Evolutionary conservation across 2,797 vertebrate species (phyloP), one percentile per base, ranked within the genome.

Genomic region (Cirrhinus mrigala): DNA sequence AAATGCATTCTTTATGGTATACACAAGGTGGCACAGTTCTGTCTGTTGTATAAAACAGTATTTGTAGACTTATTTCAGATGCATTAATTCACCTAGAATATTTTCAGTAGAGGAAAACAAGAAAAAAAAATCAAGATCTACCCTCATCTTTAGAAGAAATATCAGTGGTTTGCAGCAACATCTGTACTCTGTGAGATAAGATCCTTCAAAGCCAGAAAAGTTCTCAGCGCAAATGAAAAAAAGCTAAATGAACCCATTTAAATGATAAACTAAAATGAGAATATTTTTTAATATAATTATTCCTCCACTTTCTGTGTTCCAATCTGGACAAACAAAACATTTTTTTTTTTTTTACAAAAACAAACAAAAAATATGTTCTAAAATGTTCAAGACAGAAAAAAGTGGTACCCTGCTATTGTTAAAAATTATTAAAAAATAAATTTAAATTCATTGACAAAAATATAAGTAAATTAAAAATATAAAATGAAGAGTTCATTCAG

Each of bases 111-210:
- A 48, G 60, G 22, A 66, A 48, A 66, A 79, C 5, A 64, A 79
- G 60, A n/a, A n/a, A n/a, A n/a, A n/a, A n/a, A n/a, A n/a, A n/a
- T n/a, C n/a, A n/a, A 64, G 10, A n/a, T 40, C 54, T 33, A 6
- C 16, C n/a, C 56, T 27, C 56, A 78, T 62, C 37, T 64, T 46
- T 79, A 68, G 9, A 22, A 56, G 29, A 69, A 69, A 52, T 44
- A 24, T 81, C 27, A 69, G 62, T 24, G 7, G 6, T n/a, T 16
- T 81, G 48, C 62, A 70, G 64, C 79, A 81, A 44, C 14, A 81
- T 70, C 79, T 69, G 79, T 66, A 7, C 60, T 3, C n/a, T 66
- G 24, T 69, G 27, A 81, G 79, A 81, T 81, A 81, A 56, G 22
- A 37, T 81, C 15, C 62, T 52, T 80, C 46, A 80, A 80, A 68